Base-by-base conservation (phyloP, 2,113 vertebrate species). In the Galeopterus variegatus region DNA sequence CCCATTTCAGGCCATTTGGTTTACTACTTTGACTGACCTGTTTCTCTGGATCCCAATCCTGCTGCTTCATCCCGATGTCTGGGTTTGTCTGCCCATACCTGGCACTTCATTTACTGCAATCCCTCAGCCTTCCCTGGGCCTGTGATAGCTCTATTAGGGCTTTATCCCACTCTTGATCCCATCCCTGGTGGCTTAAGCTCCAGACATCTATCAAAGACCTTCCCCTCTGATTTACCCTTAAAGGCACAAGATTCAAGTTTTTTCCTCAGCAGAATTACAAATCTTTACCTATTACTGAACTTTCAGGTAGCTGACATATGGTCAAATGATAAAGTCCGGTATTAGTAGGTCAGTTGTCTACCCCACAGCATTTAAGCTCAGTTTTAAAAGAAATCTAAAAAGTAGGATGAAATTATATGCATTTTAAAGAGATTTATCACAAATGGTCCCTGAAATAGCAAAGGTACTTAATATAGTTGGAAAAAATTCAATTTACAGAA, bases 191-290 rank as follows among this genome's bases (percentile, higher is more conserved):
- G 54, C 70, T 86, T 88, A 50, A 58, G 41, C 45, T 94, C 75
- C 19, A 15, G 48, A 72, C 10, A 76, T 56, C 24, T 36, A 54
- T 67, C 33, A 72, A 83, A 87, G 54, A 86, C n/a, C 50, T 65
- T n/a, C 65, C 89, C 67, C 31, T 88, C 62, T 77, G 50, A 45
- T 62, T 76, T 56, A 72, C 56, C 67, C 18, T 82, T 83, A 83
- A 82, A 85, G 60, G 6, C 56, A 81, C 23, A 56, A 72, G 45
- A 41, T 52, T 52, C 10, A 28, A 86, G 5, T 52, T 52, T 89
- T 86, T 28, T 23, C 33, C n/a, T 95, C 56, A 72, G 13, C 73
- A 90, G 69, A 93, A 90, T 90, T 72, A 72, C 56, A 77, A n/a
- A 14, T 41, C 48, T 48, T 65, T 62, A 76, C 62, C 18, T 36